Evolutionary conservation across 2,888 invertebrate genomes (phyloP).

Genomic region (Scelioninae gen. 1): DNA sequence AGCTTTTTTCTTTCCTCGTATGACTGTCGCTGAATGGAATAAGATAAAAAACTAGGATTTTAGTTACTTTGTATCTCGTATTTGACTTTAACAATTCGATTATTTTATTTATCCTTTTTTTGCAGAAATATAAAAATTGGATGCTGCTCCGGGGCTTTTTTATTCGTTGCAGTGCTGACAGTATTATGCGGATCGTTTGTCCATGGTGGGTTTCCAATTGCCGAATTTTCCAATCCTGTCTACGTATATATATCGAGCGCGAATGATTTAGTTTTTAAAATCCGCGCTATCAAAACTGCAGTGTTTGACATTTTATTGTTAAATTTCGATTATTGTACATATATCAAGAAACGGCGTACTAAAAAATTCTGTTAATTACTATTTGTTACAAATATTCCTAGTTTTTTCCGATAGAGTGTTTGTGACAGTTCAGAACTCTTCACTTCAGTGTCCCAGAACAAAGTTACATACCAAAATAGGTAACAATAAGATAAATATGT

Average conservation of each 20-base stretch:
- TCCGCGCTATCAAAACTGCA: slow-evolving; percentile 69
- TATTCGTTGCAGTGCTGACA: slow-evolving; percentile 70
- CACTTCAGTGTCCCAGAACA: too few relatives aligned
- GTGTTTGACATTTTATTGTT: slow-evolving; percentile 52
- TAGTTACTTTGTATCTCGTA: slow-evolving; percentile 14
- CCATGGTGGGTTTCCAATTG: slow-evolving; percentile 63
- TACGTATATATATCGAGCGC: slow-evolving; percentile 21
- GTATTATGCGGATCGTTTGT: slow-evolving; percentile 68
- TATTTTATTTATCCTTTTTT: slow-evolving; percentile 66
- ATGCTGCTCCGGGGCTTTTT: slow-evolving; percentile 66
- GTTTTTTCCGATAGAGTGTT: too few relatives aligned
- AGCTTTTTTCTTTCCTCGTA: slow-evolving; percentile 14
- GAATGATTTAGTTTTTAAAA: slow-evolving; percentile 8
- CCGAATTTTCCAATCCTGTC: slow-evolving; percentile 27
- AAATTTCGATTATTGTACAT: neutral
- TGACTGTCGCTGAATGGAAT: slow-evolving; percentile 29
- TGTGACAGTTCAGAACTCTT: too few relatives aligned
- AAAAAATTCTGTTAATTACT: too few relatives aligned
- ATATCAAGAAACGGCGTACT: neutral
- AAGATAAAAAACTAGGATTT: slow-evolving; percentile 56
- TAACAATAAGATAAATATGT: too few relatives aligned
- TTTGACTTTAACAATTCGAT: slow-evolving; percentile 46
- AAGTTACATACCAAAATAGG: too few relatives aligned
- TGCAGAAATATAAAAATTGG: slow-evolving; percentile 68
- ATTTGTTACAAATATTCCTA: too few relatives aligned